phyloP scores from a whole-genome alignment of 1,140 invertebrate species.

The silkworm (Bombyx mori) region DNA sequence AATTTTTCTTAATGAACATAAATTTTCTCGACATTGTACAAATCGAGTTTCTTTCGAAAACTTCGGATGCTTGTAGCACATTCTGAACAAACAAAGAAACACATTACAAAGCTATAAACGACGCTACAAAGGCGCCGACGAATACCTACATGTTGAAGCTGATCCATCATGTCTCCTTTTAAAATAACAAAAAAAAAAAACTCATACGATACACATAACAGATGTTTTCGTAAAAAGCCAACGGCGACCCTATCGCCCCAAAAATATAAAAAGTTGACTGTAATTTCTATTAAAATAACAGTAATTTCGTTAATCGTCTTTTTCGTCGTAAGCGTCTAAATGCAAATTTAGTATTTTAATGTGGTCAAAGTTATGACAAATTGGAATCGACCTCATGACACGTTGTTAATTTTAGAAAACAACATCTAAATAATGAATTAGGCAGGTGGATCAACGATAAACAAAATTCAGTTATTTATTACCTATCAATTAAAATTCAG shows the following conservation, averaged over 20 bases:
- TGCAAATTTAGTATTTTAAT: conserved; percentile 62
- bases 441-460: too few species aligned
- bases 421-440: too few species aligned
- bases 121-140: conserved; percentile 64
- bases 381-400: conserved; percentile 14
- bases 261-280: conserved; percentile 36
- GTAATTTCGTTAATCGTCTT: conserved; percentile 55
- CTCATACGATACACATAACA: conserved; percentile 63
- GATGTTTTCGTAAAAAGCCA: conserved; percentile 65
- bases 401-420: too few species aligned
- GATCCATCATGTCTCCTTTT: conserved; percentile 71
- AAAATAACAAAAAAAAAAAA: conserved; percentile 62
- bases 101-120: conserved; percentile 69
- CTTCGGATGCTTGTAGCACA: conserved; percentile 51
- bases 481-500: too few species aligned
- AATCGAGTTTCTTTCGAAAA: conserved; percentile 24
- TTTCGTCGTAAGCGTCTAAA: conserved; percentile 50
- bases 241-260: conserved; percentile 35
- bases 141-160: conserved; percentile 63
- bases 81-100: conserved; percentile 68
- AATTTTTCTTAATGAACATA: too few species aligned
- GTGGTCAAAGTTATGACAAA: conserved; percentile 53
- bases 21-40: too few species aligned
- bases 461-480: too few species aligned
- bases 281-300: conserved; percentile 59